Evolutionary conservation across 2,797 vertebrate species (phyloP).

Genomic region (Anisognathus igniventris): DNA sequence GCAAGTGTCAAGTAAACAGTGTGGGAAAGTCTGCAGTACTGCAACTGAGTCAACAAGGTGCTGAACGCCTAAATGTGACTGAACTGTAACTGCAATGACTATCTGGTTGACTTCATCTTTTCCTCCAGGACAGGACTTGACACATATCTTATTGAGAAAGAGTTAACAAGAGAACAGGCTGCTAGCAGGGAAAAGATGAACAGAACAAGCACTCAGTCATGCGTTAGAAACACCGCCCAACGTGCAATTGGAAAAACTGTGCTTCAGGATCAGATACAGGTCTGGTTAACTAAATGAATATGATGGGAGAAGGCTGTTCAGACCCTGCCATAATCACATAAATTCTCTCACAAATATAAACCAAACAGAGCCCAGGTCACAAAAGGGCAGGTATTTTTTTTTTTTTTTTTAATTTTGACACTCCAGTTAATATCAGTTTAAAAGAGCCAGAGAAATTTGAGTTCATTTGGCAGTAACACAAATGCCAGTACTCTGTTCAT

Average conservation of each 20-base stretch:
- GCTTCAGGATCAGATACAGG: constrained; percentile 4
- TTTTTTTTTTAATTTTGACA: background rate
- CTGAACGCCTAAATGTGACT: constrained; percentile 39
- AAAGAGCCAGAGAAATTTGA: background rate
- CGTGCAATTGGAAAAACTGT: constrained; percentile 10
- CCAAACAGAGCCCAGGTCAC: background rate
- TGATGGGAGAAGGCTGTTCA: background rate
- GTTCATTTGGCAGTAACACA: background rate
- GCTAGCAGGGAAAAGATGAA: background rate
- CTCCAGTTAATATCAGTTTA: background rate
- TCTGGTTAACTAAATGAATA: background rate
- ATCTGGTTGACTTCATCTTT: constrained; percentile 48
- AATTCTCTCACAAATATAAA: background rate
- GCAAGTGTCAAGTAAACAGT: constrained; percentile 73
- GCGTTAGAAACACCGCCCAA: constrained; percentile 19
- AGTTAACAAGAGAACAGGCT: constrained; percentile 49
- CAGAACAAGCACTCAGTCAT: constrained; percentile 38
- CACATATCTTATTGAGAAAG: constrained; percentile 34
- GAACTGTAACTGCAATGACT: constrained; percentile 51
- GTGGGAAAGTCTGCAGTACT: constrained; percentile 74
- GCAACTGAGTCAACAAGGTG: constrained; percentile 74
- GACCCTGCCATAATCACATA: background rate
- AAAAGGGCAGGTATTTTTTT: background rate
- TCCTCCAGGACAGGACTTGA: constrained; percentile 30
- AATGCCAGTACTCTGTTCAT: background rate